Conservation (phyloP, 2,888 invertebrate species). For the Aradus depressus region DNA sequence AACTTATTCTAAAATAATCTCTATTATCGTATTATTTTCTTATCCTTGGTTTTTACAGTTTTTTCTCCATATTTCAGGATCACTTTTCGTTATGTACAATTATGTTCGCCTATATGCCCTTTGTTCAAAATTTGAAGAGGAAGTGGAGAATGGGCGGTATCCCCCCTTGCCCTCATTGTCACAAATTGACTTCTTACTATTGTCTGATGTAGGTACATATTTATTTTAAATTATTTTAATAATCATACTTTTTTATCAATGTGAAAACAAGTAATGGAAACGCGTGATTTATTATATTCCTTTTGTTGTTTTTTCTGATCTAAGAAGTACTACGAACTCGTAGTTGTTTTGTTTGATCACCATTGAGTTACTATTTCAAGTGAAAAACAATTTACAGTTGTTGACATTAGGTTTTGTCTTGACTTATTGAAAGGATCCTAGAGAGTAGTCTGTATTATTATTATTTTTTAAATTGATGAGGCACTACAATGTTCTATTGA, state of each 20-base stretch:
- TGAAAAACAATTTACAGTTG: too few species aligned
- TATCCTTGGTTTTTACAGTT: background rate
- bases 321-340: too few species aligned
- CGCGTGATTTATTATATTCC: background rate
- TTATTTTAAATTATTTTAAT: background rate
- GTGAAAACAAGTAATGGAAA: too few species aligned
- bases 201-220: constrained; percentile 47
- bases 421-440: too few species aligned
- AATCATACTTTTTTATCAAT: background rate
- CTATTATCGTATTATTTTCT: background rate
- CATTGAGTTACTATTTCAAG: too few species aligned
- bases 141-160: constrained; percentile 45
- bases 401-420: too few species aligned
- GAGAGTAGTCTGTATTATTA: too few species aligned
- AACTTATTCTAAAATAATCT: background rate
- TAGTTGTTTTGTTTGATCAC: too few species aligned
- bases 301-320: too few species aligned
- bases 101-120: constrained; percentile 58
- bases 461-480: too few species aligned
- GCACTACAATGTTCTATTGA: too few species aligned
- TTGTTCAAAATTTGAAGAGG: constrained; percentile 49
- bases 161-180: constrained; percentile 48
- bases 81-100: constrained; percentile 66
- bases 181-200: constrained; percentile 51
- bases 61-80: constrained; percentile 43